Percentiles rank a stretch among this genome's conserved stretches.
Conservation (phyloP, 2,888 invertebrate genomes). For the Neuroscelio doddi region DNA sequence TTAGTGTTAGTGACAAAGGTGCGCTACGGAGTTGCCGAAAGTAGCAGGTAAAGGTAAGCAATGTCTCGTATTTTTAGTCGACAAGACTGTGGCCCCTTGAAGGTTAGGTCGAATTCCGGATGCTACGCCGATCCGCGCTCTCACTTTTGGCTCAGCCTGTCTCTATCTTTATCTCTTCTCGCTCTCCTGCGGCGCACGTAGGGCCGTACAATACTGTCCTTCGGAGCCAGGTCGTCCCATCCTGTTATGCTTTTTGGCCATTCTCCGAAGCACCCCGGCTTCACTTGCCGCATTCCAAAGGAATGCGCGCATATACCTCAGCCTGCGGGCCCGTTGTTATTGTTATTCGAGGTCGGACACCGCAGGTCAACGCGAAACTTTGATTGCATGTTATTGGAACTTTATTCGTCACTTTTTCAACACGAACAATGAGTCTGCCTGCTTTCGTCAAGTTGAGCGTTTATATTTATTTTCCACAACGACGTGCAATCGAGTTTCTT, state of each 20-base stretch:
- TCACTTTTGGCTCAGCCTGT: slow-evolving; percentile 11
- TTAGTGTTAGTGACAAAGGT: background rate
- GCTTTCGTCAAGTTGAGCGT: too few relatives aligned
- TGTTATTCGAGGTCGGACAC: slow-evolving; percentile 31
- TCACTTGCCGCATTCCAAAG: slow-evolving; percentile 35
- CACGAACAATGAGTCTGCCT: too few relatives aligned
- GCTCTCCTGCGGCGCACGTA: slow-evolving; percentile 19
- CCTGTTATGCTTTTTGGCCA: slow-evolving; percentile 36
- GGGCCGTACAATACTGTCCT: slow-evolving; percentile 31
- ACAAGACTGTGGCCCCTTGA: slow-evolving; percentile 10
- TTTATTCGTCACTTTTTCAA: too few relatives aligned
- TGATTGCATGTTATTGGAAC: background rate
- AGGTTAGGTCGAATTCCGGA: slow-evolving; percentile 27
- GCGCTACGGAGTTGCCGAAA: background rate
- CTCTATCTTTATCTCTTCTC: slow-evolving; percentile 19
- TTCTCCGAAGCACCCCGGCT: slow-evolving; percentile 21
- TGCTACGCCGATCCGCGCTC: slow-evolving; percentile 13
- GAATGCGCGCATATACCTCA: slow-evolving; percentile 27
- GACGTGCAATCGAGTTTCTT: too few relatives aligned
- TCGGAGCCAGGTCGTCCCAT: slow-evolving; percentile 30
- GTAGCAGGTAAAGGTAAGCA: background rate
- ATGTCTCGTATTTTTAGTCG: slow-evolving; percentile 5
- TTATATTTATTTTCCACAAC: too few relatives aligned
- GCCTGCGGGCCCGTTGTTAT: slow-evolving; percentile 24
- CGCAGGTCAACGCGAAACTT: slow-evolving; percentile 19